Base-by-base conservation (phyloP, 2,797 vertebrate species). In the Muscicapa comitata region DNA sequence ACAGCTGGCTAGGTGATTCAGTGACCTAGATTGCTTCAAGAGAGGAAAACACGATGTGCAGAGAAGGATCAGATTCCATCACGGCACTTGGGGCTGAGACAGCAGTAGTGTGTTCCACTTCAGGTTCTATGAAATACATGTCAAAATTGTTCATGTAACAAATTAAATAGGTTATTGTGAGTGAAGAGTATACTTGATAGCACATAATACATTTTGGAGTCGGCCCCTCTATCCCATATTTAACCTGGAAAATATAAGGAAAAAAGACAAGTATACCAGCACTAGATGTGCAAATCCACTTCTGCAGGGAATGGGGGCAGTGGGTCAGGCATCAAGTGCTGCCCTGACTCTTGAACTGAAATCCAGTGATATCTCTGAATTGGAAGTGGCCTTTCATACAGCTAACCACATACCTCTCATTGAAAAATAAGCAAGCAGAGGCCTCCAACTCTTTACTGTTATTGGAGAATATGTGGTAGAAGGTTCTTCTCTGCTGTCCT, bases 381-480 rank as follows among this genome's bases (percentile, higher is more conserved):
- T 6, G 0, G 23, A 33, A 28, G 17, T 35, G 57, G 50, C 19
- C 24, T 68, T 72, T 63, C 26, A 11, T 5, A 10, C 5, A 45
- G 18, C 38, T 91, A 21, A 33, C 38, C 33, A 5, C 9, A 3
- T 29, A 23, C 8, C 9, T 79, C 38, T 12, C 8, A 4, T 26
- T n/a, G 57, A 62, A 47, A 71, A 59, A 8, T 4, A 37, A 40
- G n/a, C 31, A 29, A 42, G 18, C 35, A 33, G 5, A 24, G 18
- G 15, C 11, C 14, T 79, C 19, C 31, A n/a, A 1, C 31, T 47
- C 40, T 19, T 19, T 66, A 28, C 18, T 54, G 0, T 16, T 2
- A 0, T 51, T 58, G 26, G 14, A 57, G 13, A 58, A 19, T 0
- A 1, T 2, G 3, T 6, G 5, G 8, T 20, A 17, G 21, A 50